phyloP scores from a whole-genome alignment of 2,888 invertebrate genomes.

The Dendrolimus pini region DNA sequence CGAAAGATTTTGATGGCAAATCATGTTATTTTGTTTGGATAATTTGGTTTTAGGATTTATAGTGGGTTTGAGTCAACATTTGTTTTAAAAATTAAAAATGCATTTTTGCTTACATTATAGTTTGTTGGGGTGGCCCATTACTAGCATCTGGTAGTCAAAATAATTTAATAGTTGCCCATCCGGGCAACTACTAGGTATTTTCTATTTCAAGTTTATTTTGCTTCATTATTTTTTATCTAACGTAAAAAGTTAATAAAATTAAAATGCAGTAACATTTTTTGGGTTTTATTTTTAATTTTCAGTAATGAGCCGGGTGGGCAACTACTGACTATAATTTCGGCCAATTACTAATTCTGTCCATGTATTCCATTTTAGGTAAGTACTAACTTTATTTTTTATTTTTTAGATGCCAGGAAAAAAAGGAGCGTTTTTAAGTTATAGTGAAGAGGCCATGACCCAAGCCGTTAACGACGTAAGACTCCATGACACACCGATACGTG shows the following conservation, averaged over 20 bases:
- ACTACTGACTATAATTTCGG: conserved; percentile 7
- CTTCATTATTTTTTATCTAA: not conserved
- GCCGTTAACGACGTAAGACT: conserved; percentile 3
- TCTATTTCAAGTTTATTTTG: not conserved
- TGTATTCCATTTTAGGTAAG: conserved; percentile 2
- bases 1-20: no score
- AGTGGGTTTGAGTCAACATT: no score
- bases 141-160: no score
- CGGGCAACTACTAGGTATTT: no score
- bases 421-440: conserved; percentile 3
- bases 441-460: conserved; percentile 2
- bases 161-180: no score
- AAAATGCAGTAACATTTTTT: conserved; percentile 1
- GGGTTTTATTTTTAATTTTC: conserved; percentile 7
- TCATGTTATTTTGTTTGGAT: no score
- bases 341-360: no score
- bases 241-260: not conserved
- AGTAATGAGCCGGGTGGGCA: no score
- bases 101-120: no score
- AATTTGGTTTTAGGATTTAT: no score
- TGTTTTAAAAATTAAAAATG: no score
- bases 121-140: no score
- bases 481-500: conserved; percentile 3
- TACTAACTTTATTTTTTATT: conserved; percentile 1
- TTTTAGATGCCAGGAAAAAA: conserved; percentile 4